Evolutionary conservation across 1,140 invertebrate genomes (phyloP).

Genomic region (Drosophila sp.): DNA sequence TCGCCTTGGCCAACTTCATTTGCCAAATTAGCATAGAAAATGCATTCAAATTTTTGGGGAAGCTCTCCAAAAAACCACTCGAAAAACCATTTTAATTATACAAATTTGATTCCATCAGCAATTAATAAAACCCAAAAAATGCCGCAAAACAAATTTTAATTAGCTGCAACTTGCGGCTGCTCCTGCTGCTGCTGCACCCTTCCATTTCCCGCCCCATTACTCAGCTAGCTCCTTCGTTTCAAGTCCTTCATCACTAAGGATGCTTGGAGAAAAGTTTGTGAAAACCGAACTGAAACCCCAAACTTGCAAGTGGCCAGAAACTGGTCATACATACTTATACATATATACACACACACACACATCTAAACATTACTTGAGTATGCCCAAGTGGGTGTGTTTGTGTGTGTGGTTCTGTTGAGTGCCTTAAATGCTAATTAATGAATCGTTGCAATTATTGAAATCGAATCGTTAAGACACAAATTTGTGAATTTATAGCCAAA

Average conservation of each 20-base stretch:
- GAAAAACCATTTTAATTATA: slow-evolving; percentile 48
- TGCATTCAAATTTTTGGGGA: slow-evolving; percentile 20
- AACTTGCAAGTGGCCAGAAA: slow-evolving; percentile 52
- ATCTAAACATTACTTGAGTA: neutral
- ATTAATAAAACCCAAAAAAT: slow-evolving; percentile 54
- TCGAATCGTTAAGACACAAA: slow-evolving; percentile 63
- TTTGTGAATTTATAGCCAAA: slow-evolving; percentile 61
- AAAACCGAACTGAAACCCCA: slow-evolving; percentile 33
- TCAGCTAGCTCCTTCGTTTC: neutral
- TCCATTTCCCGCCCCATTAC: slow-evolving; percentile 15
- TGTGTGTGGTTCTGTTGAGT: slow-evolving; percentile 28
- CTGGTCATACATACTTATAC: slow-evolving; percentile 19
- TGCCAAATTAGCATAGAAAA: slow-evolving; percentile 10
- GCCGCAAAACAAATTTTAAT: slow-evolving; percentile 60
- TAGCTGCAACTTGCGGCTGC: slow-evolving; percentile 35
- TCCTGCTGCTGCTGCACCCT: neutral
- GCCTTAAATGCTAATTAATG: slow-evolving; percentile 74
- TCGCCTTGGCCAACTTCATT: neutral
- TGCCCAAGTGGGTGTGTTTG: slow-evolving; percentile 11
- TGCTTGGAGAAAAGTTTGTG: slow-evolving; percentile 48
- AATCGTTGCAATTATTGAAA: slow-evolving; percentile 77
- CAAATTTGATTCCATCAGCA: slow-evolving; percentile 51
- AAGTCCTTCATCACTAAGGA: slow-evolving; percentile 23
- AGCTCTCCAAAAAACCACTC: slow-evolving; percentile 5
- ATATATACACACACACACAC: neutral